Evolutionary conservation across 1,140 invertebrate genomes (phyloP).

Genomic region (Zaprionus davidi): DNA sequence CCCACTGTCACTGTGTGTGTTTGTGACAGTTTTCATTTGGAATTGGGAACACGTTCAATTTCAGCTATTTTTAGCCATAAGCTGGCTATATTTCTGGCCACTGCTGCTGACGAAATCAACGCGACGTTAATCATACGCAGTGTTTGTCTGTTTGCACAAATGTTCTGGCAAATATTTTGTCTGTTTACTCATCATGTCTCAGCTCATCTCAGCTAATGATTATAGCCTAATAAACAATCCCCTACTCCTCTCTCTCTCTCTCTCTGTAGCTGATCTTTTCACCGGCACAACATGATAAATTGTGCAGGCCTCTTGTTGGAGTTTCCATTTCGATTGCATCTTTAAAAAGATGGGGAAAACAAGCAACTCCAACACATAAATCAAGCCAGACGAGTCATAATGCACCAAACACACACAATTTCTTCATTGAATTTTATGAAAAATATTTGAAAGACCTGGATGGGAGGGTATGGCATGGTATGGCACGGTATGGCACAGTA

Average conservation of each 20-base stretch:
- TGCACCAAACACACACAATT: constrained; percentile 50
- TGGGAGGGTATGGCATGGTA: constrained; percentile 5
- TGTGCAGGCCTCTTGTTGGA: constrained; percentile 53
- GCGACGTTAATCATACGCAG: constrained; percentile 64
- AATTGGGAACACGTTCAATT: constrained; percentile 53
- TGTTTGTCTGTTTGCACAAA: constrained; percentile 61
- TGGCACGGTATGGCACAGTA: too few relatives aligned
- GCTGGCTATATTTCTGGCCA: constrained; percentile 13
- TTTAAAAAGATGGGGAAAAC: constrained; percentile 35
- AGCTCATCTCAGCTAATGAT: constrained; percentile 28
- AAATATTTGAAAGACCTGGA: constrained; percentile 40
- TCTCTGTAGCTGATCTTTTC: constrained; percentile 45
- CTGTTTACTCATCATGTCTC: constrained; percentile 60
- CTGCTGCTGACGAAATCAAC: constrained; percentile 26
- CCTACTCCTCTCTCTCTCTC: constrained; percentile 7
- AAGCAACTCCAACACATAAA: constrained; percentile 70
- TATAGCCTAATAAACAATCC: constrained; percentile 76
- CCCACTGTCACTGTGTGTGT: not conserved
- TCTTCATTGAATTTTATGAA: constrained; percentile 69
- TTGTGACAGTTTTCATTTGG: constrained; percentile 66
- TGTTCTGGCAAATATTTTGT: constrained; percentile 60
- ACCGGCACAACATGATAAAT: constrained; percentile 73
- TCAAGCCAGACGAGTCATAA: constrained; percentile 69
- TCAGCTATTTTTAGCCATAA: constrained; percentile 40
- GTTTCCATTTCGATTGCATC: constrained; percentile 67